phyloP scores from a whole-genome alignment of 2,797 vertebrate species.

The Clarias fuscus region DNA sequence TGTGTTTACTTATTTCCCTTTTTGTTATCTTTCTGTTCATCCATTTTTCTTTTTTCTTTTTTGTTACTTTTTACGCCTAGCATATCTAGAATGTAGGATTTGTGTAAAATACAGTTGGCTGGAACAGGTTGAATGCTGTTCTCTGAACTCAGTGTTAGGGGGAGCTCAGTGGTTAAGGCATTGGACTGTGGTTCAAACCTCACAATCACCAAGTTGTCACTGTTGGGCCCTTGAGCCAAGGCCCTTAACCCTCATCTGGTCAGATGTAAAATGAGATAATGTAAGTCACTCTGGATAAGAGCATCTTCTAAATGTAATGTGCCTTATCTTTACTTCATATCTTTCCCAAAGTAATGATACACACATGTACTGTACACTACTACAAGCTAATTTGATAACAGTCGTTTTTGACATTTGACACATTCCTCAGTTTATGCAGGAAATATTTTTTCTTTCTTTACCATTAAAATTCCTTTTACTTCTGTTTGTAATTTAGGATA shows the following conservation, averaged over 20 bases:
- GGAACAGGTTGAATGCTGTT: no score
- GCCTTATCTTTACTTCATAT: background rate
- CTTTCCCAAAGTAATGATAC: background rate
- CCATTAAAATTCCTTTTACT: background rate
- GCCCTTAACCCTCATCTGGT: no score
- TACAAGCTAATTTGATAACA: background rate
- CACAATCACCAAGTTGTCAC: no score
- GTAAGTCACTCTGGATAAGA: no score
- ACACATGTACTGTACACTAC: background rate
- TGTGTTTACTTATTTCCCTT: background rate
- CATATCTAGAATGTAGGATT: background rate
- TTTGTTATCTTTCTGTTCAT: background rate
- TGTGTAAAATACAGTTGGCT: no score
- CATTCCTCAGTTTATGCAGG: background rate
- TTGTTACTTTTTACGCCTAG: background rate
- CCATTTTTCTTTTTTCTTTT: no score
- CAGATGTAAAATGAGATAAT: no score
- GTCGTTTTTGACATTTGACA: background rate
- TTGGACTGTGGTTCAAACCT: no score
- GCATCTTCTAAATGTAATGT: background rate
- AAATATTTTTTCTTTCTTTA: background rate
- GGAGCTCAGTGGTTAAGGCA: no score
- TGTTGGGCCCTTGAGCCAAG: no score
- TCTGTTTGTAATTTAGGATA: background rate
- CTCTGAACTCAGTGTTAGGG: no score